Percentiles rank a stretch among this genome's conserved stretches.
phyloP scores from a whole-genome alignment of 1,140 invertebrate genomes.

The Triops longicaudatus region DNA sequence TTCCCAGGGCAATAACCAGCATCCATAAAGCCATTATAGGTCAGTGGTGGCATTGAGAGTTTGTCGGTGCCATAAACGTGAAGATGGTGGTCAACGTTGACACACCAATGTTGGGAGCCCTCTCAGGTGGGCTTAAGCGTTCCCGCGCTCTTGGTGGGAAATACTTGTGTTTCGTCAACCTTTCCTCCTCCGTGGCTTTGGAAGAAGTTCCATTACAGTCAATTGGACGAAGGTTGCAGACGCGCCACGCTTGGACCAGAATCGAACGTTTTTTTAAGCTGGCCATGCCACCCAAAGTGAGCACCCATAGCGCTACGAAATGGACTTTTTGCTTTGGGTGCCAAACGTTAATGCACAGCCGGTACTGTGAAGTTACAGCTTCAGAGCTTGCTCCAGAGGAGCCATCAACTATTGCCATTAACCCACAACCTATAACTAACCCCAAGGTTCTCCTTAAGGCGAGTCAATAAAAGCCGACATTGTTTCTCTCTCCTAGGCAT shows the following conservation, averaged over 20 bases:
- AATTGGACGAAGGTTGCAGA: not conserved
- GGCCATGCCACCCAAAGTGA: not conserved
- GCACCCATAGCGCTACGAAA: slow-evolving; percentile 1
- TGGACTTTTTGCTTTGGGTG: slow-evolving; percentile 7
- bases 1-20: slow-evolving; percentile 1
- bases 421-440: slow-evolving; percentile 7
- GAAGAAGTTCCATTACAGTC: not conserved
- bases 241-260: not conserved
- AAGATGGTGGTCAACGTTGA: not conserved
- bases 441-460: not conserved
- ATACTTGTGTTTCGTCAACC: slow-evolving; percentile 1
- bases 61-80: slow-evolving; percentile 14
- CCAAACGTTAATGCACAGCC: not conserved
- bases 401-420: slow-evolving; percentile 6
- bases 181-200: not conserved
- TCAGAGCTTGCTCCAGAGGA: not conserved
- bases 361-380: not conserved
- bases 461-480: not conserved
- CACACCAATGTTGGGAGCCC: not conserved
- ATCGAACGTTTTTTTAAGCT: not conserved
- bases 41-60: not conserved
- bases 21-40: slow-evolving; percentile 15
- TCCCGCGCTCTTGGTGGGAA: slow-evolving; percentile 7
- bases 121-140: not conserved
- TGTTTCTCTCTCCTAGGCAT: not conserved